Evolutionary conservation across 2,888 invertebrate genomes (phyloP).

Genomic region (Tiliacea aurago): DNA sequence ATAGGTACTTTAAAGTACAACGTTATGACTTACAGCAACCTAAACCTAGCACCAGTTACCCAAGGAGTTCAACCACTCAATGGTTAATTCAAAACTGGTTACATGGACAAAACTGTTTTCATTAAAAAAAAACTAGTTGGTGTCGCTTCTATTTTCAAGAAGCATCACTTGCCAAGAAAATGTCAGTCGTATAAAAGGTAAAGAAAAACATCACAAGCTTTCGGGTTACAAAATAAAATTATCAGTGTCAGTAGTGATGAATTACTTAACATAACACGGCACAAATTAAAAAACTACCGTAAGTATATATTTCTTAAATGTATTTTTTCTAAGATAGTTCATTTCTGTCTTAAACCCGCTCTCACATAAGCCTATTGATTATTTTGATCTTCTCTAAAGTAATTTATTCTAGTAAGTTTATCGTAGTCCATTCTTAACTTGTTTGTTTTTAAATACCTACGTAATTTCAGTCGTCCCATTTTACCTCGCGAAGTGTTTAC

Average conservation of each 20-base stretch:
- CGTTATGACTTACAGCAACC: background rate
- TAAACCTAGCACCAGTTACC: background rate
- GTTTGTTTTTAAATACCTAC: constrained; percentile 1
- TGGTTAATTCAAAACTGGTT: constrained; percentile 26
- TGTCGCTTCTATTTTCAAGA: constrained; percentile 77
- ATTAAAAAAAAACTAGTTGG: constrained; percentile 51
- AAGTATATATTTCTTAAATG: constrained; percentile 69
- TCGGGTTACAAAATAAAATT: constrained; percentile 90
- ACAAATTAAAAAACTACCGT: constrained; percentile 69
- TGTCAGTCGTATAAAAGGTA: constrained; percentile 79
- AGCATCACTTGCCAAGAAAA: constrained; percentile 60
- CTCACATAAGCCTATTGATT: background rate
- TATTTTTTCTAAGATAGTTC: background rate
- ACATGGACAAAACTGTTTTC: background rate
- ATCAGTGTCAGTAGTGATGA: constrained; percentile 83
- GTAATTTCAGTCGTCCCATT: background rate
- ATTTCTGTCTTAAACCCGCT: background rate
- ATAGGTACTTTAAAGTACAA: background rate
- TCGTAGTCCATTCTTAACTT: background rate
- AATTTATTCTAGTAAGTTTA: background rate
- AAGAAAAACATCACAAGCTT: constrained; percentile 73
- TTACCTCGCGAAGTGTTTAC: background rate
- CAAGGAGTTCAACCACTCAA: constrained; percentile 11
- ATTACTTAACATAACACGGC: constrained; percentile 71
- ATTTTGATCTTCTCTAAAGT: background rate